Evolutionary conservation across 2,113 vertebrate genomes (phyloP), one percentile per base, ranked within the genome.

Genomic region (Castor canadensis): DNA sequence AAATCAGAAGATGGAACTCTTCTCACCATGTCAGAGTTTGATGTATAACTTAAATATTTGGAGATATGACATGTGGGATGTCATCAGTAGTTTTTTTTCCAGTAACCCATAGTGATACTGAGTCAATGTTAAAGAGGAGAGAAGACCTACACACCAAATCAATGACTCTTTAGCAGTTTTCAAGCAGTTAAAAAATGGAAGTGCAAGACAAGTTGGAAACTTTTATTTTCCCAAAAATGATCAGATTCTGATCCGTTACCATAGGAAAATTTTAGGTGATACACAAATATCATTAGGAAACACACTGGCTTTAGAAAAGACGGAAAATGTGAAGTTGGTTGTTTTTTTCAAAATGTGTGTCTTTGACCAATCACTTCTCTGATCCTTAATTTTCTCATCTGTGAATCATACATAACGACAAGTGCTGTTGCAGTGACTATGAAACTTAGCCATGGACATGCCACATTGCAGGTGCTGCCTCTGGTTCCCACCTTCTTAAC

Each of bases 11-110:
- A 71, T 26, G 16, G 10, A n/a, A 75, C 81, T 49, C 8, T 6
- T 91, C 30, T 76, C 58, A 26, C n/a, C 22, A 20, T 54, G 32
- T 38, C 30, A 16, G 30, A n/a, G 1, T 40, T 62, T 26, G 16
- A 93, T 45, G 64, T 45, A 91, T 12, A 64, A n/a, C 30, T 76
- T 79, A 93, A 79, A 38, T 49, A 15, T 91, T 84, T 85, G 75
- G 3, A 3, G 24, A 12, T 9, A 56, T 28, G 9, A 10, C 32
- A 32, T 28, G 1, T 22, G 8, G 35, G 5, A 22, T 43, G 49
- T 35, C 5, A 22, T 20, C 30, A 52, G 17, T 72, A 94, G n/a
- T n/a, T n/a, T 26, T 86, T 89, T 75, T 20, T 5, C 3, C 73
- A 72, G 52, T 28, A 1, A 4, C 10, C 40, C 19, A 66, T n/a